Base-by-base conservation (phyloP, 1,140 invertebrate genomes). In the Magallana angulata region DNA sequence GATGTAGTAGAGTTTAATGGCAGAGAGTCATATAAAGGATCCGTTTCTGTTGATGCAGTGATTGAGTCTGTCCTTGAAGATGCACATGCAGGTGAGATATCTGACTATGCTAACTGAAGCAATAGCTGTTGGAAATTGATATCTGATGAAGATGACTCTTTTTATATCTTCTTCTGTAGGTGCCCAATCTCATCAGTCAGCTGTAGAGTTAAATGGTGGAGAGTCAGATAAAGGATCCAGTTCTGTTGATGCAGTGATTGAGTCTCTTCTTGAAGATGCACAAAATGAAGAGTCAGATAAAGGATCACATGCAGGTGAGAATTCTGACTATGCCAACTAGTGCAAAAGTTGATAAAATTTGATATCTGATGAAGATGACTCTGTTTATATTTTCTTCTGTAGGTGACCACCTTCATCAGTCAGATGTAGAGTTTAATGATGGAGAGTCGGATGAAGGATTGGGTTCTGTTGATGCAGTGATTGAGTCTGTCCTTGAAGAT, bases 351-450 rank as follows among this genome's bases (percentile, higher is more conserved):
- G 9, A n/a, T 62, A 0, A 16, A 62, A n/a, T n/a, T 62, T 62
- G 60, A 62, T 62, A 62, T 62, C 60, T 62, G 60, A n/a, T 62
- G 60, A 62, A 62, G 60, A 62, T 62, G 14, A 62, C 60, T 36
- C 0, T 48, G 36, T 48, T 48, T 48, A 48, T 48, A 3, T 48
- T 3, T 48, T 48, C 36, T 48, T 48, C 36, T 48, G 36, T 48
- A 48, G 36, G 36, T 48, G 36, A 48, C 36, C 36, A 48, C 36
- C 36, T 3, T 48, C 36, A 48, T 48, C 36, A 48, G 36, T 48
- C 2, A 48, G 36, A 48, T 48, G 11, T 62, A n/a, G n/a, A 62
- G 60, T 62, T 62, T 62, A 62, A 62, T 62, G 12, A 1, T n/a
- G 16, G 60, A 62, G 16, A 62, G 60, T 12, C 60, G n/a, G 16